These are phyloP conservation scores for Callinectes sapidus DNA, from an alignment of 2,888 invertebrate species.

Conservation along the genomic window DNA sequence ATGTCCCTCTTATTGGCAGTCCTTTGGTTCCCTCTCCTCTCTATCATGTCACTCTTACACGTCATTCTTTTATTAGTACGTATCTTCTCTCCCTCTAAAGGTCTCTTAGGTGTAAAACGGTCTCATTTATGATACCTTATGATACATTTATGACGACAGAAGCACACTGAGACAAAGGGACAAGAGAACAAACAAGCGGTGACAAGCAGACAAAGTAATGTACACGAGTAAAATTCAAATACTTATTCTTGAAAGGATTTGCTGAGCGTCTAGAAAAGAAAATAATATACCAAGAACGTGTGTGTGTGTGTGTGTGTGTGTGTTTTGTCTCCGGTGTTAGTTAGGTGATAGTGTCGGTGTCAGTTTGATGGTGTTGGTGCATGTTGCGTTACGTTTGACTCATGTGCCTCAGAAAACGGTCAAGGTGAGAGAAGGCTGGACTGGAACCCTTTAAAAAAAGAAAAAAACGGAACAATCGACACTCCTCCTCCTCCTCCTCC, in stretches of 20 bases:
- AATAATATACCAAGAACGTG: neutral
- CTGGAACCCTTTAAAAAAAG: neutral
- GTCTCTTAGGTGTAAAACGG: neutral
- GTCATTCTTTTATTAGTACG: neutral
- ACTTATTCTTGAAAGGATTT: neutral
- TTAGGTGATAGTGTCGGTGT: no score
- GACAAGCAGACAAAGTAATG: neutral
- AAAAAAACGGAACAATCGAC: neutral
- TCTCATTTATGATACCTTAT: no score
- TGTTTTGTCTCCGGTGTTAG: no score
- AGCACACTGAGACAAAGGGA: neutral
- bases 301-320: no score
- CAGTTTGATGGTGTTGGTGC: neutral
- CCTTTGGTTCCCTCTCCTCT: neutral
- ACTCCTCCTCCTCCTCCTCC: neutral
- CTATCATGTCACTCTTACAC: neutral
- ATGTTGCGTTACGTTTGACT: neutral
- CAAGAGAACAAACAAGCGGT: neutral
- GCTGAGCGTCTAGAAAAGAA: neutral
- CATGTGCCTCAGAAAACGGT: neutral
- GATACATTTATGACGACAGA: no score
- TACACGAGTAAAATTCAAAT: neutral
- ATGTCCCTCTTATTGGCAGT: neutral
- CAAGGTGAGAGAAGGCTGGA: neutral
- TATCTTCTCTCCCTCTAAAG: neutral